A percentile compares a stretch with the other conserved stretches of the same genome.
Conservation (phyloP, 2,888 invertebrate species). For the Volucella inanis region DNA sequence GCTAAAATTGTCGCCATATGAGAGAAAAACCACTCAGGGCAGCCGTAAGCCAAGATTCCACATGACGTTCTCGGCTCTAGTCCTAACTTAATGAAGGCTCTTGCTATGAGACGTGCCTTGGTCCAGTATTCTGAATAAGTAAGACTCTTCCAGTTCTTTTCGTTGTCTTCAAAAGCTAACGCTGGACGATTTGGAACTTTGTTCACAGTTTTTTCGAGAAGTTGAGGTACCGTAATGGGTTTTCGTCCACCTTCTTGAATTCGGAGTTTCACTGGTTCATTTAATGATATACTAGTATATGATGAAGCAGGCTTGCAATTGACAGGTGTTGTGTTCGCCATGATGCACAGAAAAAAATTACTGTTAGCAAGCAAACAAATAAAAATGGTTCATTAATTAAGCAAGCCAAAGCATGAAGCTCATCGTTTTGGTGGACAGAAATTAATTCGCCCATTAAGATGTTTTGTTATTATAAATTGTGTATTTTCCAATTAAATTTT, state of each 20-base stretch:
- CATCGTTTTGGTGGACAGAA: too few species aligned
- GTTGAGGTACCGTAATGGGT: conserved; percentile 89
- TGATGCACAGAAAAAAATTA: neutral
- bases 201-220: conserved; percentile 86
- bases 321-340: neutral
- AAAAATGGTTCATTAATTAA: neutral
- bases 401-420: neutral
- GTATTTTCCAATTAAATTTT: conserved; percentile 12
- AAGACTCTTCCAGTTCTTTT: conserved; percentile 85
- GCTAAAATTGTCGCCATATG: conserved; percentile 93
- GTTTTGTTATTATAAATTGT: neutral
- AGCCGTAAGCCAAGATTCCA: conserved; percentile 94
- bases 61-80: conserved; percentile 89
- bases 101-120: conserved; percentile 89
- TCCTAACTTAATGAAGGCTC: conserved; percentile 92
- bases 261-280: conserved; percentile 87
- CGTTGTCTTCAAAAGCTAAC: conserved; percentile 85
- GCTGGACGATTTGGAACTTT: conserved; percentile 87
- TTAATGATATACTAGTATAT: conserved; percentile 84
- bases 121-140: conserved; percentile 90
- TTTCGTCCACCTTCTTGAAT: conserved; percentile 84
- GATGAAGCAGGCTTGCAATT: conserved; percentile 85
- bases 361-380: too few species aligned
- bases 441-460: neutral
- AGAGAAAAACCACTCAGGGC: conserved; percentile 94